Percentiles rank a stretch among this genome's conserved stretches.
Conservation (phyloP, 2,113 vertebrate genomes). For the Guaruba guarouba region DNA sequence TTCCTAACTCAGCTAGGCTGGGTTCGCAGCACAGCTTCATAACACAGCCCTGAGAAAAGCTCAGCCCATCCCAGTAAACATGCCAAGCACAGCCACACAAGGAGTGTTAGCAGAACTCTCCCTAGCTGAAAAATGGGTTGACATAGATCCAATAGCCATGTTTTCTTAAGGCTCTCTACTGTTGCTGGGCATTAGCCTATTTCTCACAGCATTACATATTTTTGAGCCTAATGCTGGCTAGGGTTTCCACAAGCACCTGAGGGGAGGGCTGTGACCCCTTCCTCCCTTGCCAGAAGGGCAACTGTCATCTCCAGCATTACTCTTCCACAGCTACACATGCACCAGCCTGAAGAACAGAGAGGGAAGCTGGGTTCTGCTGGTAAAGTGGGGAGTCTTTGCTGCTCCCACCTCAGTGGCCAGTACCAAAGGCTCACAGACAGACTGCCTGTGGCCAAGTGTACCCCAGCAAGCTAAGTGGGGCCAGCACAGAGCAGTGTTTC, state of each 20-base stretch:
- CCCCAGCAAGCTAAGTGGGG: neutral
- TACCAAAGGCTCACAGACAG: neutral
- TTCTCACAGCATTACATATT: accelerated
- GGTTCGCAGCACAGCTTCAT: neutral
- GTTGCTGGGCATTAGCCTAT: neutral
- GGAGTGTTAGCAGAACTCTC: neutral
- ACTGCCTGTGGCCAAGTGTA: accelerated
- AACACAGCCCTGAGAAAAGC: neutral
- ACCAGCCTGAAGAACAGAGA: neutral
- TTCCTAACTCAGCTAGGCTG: neutral
- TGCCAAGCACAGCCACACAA: neutral
- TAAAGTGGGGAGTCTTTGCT: accelerated
- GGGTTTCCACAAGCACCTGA: neutral
- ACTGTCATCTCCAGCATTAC: neutral
- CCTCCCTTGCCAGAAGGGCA: neutral
- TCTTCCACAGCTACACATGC: neutral
- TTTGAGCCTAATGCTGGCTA: neutral
- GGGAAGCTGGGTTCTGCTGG: neutral
- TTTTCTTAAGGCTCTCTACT: neutral
- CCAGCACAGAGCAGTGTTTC: neutral
- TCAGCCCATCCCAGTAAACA: neutral
- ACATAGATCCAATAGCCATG: neutral
- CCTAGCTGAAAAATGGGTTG: neutral
- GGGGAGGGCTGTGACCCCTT: neutral
- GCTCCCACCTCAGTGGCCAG: neutral